phyloP scores from a whole-genome alignment of 2,113 vertebrate species.

The Halichoeres trimaculatus region DNA sequence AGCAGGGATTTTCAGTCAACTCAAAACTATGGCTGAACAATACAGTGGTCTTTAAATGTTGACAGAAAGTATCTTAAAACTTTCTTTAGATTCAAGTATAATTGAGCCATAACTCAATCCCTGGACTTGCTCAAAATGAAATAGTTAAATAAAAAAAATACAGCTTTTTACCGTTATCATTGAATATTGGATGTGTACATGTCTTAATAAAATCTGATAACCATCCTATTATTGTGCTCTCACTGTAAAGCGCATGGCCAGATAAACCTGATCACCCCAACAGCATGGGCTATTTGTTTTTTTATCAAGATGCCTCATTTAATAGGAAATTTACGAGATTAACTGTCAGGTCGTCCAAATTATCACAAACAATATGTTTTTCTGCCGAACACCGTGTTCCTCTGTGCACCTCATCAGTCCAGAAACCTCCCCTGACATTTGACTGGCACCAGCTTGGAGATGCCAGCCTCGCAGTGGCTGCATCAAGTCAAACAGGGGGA shows the following conservation, averaged over 20 bases:
- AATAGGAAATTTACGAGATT: not conserved
- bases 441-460: conserved; percentile 66
- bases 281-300: conserved; percentile 16
- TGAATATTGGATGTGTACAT: not conserved
- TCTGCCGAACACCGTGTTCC: conserved; percentile 61
- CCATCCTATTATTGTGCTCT: not conserved
- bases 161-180: too few species aligned
- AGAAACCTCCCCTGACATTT: conserved; percentile 40
- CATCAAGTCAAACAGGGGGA: conserved; percentile 36
- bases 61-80: too few species aligned
- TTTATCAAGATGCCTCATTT: not conserved
- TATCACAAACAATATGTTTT: not conserved
- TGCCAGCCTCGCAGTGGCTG: conserved; percentile 53
- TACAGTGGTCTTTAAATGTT: too few species aligned
- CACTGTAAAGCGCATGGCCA: not conserved
- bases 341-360: not conserved
- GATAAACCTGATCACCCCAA: conserved; percentile 18
- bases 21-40: too few species aligned
- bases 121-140: too few species aligned
- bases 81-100: too few species aligned
- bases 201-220: not conserved
- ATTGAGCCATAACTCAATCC: too few species aligned
- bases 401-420: conserved; percentile 41
- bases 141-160: too few species aligned
- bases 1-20: too few species aligned